A percentile compares a stretch with the other conserved stretches of the same genome.
Conservation (phyloP, 2,797 vertebrate species). For the Hyperoplus lanceolatus region DNA sequence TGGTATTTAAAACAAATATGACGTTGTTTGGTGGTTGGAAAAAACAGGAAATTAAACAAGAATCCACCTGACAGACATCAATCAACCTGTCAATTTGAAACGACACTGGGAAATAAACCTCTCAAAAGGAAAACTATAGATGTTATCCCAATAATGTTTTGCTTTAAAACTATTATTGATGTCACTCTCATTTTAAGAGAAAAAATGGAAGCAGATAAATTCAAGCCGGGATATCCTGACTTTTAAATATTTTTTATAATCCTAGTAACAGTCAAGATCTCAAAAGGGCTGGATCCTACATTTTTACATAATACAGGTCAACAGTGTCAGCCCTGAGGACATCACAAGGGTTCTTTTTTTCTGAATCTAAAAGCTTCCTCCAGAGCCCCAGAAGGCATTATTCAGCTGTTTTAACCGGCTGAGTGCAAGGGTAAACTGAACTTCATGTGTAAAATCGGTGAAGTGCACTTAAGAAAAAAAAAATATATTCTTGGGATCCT, state of each 20-base stretch:
- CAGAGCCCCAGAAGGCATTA: neutral
- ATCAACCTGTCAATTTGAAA: constrained; percentile 19
- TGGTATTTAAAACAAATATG: neutral
- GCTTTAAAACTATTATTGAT: constrained; percentile 2
- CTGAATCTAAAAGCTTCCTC: neutral
- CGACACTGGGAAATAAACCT: neutral
- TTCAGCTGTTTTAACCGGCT: neutral
- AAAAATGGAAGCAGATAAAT: neutral
- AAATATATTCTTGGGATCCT: constrained; percentile 20
- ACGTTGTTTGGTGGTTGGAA: neutral
- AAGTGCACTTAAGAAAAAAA: neutral
- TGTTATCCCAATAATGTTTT: neutral
- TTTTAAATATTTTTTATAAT: neutral
- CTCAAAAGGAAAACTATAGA: neutral
- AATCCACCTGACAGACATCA: neutral
- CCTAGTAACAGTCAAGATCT: neutral
- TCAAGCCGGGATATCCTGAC: too few relatives aligned
- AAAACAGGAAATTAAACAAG: neutral
- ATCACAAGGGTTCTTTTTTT: neutral
- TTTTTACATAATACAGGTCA: neutral
- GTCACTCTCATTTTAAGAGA: neutral
- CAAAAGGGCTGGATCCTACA: neutral
- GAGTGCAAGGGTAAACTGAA: neutral
- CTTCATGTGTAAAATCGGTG: neutral
- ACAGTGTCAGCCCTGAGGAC: neutral